Evolutionary conservation across 92 coral and sea anemone genomes (phyloP), one percentile per base, ranked within the genome.

Genomic region (Isaurus tuberculatus): DNA sequence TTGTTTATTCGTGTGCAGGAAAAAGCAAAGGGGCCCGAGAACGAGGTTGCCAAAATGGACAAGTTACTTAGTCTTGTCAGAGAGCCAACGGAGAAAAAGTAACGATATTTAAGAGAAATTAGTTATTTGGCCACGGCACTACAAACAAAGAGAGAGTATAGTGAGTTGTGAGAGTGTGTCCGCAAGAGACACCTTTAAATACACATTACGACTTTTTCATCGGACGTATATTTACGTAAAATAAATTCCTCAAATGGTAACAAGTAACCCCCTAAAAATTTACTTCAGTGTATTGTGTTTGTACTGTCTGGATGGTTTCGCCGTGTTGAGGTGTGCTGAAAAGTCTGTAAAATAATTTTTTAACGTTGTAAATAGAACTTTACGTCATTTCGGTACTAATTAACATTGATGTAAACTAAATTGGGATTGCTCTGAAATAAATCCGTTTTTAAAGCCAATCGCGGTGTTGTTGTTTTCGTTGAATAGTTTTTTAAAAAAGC

Each of bases 21-120:
- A 81, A 96, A 96, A 84, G 99, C 99, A 4, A 96, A 96, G 42
- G 99, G 99, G 9, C 93, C 98, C 8, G 99, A 96, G 85, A 96
- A 96, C 73, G 99, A 96, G 69, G 89, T 94, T 46, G 97, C 98
- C 46, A 96, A 96, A 78, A 94, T 96, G 99, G 99, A 94, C 85
- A 96, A 94, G 68, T 82, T 96, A 23, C 80, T 96, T 19, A 96
- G 99, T 36, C 89, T 96, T 22, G 99, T 96, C 51, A 88, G 99
- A 65, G 99, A 96, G 83, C 99, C 99, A 42, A 78, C 92, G 11
- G 96, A 95, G 5, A 96, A 92, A 68, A 88, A 90, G 28, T 90
- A 71, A 90, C 53, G 53, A 46, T 9, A 11, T 46, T 22, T n/a
- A n/a, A 19, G 23, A 55, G 6, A n/a, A 17, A 19, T 19, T 55